phyloP scores from a whole-genome alignment of 2,113 vertebrate species.

The Panthera uncia region DNA sequence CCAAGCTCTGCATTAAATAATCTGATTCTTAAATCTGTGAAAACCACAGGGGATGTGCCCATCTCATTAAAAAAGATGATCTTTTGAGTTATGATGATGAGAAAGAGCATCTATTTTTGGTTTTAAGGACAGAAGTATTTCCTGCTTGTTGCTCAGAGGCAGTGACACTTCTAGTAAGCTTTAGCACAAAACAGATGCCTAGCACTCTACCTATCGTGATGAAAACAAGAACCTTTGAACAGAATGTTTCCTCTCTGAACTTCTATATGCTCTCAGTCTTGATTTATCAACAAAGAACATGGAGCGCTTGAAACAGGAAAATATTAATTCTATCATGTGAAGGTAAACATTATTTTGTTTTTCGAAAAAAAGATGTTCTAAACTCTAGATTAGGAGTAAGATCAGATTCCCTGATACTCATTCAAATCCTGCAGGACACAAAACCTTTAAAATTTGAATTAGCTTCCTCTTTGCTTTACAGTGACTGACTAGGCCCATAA shows the following conservation, averaged over 20 bases:
- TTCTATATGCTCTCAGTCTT: background rate
- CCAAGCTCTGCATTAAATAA: conserved; percentile 50
- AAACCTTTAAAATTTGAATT: background rate
- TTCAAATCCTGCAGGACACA: background rate
- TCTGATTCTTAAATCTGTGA: conserved; percentile 55
- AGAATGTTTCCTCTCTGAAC: conserved; percentile 19
- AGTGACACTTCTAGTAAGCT: background rate
- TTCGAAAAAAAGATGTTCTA: background rate
- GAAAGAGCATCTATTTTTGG: conserved; percentile 61
- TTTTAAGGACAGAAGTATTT: conserved; percentile 54
- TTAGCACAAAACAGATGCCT: conserved; percentile 29
- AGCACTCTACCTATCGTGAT: background rate
- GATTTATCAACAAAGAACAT: conserved; percentile 38
- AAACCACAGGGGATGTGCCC: conserved; percentile 49
- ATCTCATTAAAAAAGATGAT: conserved; percentile 68
- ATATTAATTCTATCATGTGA: background rate
- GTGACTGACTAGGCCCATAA: background rate
- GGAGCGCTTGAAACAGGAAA: conserved; percentile 37
- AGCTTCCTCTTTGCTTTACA: background rate
- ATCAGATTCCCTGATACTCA: background rate
- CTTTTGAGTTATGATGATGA: conserved; percentile 55
- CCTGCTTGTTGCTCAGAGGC: conserved; percentile 43
- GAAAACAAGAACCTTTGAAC: conserved; percentile 10
- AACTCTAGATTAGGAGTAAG: background rate
- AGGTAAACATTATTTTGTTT: background rate